These are phyloP conservation scores for Leistus spinibarbis DNA, from an alignment of 2,888 invertebrate species.

Conservation along the genomic window DNA sequence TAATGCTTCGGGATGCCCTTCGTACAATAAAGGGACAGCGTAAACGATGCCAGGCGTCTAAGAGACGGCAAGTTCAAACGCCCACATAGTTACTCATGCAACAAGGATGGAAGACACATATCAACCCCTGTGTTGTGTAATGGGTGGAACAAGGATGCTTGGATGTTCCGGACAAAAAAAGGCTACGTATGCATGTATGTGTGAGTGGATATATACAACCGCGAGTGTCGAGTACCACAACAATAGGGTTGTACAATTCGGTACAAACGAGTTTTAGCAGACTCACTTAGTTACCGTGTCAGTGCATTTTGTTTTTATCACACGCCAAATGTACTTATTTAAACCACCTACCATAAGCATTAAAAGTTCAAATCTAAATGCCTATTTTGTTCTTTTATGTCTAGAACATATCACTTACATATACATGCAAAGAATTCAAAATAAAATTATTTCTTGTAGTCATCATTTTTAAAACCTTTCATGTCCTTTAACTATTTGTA, in stretches of 20 bases:
- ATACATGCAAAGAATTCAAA: too few relatives aligned
- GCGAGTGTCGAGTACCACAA: conserved; percentile 5
- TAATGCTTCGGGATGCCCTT: not conserved
- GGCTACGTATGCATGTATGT: not conserved
- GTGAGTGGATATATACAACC: conserved; percentile 3
- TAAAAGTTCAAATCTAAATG: not conserved
- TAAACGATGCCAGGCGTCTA: conserved; percentile 9
- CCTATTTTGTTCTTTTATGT: too few relatives aligned
- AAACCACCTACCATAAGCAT: not conserved
- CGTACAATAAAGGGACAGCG: not conserved
- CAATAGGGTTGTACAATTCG: not conserved
- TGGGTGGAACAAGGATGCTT: not conserved
- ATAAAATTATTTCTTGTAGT: too few relatives aligned
- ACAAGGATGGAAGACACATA: not conserved
- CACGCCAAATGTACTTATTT: not conserved
- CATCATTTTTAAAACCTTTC: too few relatives aligned
- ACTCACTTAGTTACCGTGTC: not conserved
- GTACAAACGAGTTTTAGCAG: conserved; percentile 11
- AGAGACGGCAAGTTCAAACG: not conserved
- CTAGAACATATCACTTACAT: too few relatives aligned
- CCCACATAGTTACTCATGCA: conserved; percentile 9
- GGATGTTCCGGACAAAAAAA: not conserved
- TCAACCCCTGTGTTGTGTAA: not conserved
- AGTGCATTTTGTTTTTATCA: conserved; percentile 5
- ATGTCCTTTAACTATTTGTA: too few relatives aligned